Percentiles rank a stretch among this genome's conserved stretches.
phyloP scores from a whole-genome alignment of 2,888 invertebrate species.

The Petrolisthes manimaculis region DNA sequence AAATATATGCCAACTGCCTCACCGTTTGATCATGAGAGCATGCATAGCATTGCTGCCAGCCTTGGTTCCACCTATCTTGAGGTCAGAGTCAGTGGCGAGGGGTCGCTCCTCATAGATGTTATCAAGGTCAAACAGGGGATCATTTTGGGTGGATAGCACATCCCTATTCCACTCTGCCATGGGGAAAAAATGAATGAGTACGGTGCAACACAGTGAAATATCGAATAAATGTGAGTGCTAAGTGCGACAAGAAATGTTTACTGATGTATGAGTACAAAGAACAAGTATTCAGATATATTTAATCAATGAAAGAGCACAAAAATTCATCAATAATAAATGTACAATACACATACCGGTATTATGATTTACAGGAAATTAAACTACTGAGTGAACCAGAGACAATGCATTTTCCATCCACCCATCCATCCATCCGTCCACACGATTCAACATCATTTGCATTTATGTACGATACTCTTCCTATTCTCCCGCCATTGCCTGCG shows the following conservation, averaged over 20 bases:
- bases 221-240: neutral
- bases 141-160: slow-evolving; percentile 82
- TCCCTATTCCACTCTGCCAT: slow-evolving; percentile 77
- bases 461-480: too few species aligned
- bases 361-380: too few species aligned
- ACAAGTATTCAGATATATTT: too few species aligned
- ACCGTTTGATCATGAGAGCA: slow-evolving; percentile 65
- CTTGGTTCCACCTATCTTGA: slow-evolving; percentile 45
- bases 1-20: slow-evolving; percentile 14
- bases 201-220: neutral
- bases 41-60: slow-evolving; percentile 64
- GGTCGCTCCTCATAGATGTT: slow-evolving; percentile 76
- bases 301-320: too few species aligned
- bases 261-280: too few species aligned
- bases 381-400: too few species aligned
- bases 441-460: too few species aligned
- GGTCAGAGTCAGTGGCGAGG: slow-evolving; percentile 37
- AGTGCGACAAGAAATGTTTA: neutral
- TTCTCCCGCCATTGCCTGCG: too few species aligned
- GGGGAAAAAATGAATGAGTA: neutral
- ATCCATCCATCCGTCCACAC: too few species aligned
- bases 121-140: slow-evolving; percentile 87
- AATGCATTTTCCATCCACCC: too few species aligned
- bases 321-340: too few species aligned
- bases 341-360: too few species aligned